These are phyloP conservation scores for Drosophila mimetica DNA, from an alignment of 2,888 invertebrate species.

Conservation along the genomic window DNA sequence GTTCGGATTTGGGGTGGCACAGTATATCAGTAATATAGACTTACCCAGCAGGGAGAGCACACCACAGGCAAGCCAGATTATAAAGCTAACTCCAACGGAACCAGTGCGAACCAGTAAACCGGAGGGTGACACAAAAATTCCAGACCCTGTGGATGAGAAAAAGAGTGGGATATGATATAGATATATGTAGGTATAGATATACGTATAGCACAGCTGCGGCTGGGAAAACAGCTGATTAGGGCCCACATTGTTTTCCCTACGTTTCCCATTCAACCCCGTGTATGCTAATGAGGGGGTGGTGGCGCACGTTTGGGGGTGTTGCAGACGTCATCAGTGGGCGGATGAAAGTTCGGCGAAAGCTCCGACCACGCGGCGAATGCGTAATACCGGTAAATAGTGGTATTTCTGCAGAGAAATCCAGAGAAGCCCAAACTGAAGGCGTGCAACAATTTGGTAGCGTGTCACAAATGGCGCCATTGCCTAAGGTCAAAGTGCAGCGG, in stretches of 20 bases:
- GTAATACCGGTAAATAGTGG: constrained; percentile 32
- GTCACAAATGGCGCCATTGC: constrained; percentile 39
- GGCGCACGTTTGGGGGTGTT: constrained; percentile 30
- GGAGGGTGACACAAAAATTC: constrained; percentile 99
- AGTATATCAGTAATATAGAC: constrained; percentile 83
- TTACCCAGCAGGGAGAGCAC: constrained; percentile 94
- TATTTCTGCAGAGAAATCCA: constrained; percentile 1
- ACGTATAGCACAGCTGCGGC: constrained; percentile 18
- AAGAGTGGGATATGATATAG: neutral
- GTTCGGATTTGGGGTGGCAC: neutral
- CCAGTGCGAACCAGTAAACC: constrained; percentile 95
- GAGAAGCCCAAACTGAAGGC: neutral
- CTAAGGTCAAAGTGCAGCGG: constrained; percentile 48
- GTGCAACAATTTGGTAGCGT: constrained; percentile 41
- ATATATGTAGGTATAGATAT: neutral
- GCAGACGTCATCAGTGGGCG: constrained; percentile 37
- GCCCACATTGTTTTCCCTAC: constrained; percentile 9
- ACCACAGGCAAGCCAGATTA: constrained; percentile 97
- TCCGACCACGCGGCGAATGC: constrained; percentile 18
- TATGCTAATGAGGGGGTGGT: constrained; percentile 38
- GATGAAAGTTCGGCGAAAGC: constrained; percentile 16
- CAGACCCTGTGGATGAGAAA: constrained; percentile 89
- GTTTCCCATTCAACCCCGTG: constrained; percentile 10
- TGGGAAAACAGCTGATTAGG: constrained; percentile 34
- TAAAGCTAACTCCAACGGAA: constrained; percentile 97